phyloP scores from a whole-genome alignment of 2,113 vertebrate species.

The Rhinolophus ferrumequinum region DNA sequence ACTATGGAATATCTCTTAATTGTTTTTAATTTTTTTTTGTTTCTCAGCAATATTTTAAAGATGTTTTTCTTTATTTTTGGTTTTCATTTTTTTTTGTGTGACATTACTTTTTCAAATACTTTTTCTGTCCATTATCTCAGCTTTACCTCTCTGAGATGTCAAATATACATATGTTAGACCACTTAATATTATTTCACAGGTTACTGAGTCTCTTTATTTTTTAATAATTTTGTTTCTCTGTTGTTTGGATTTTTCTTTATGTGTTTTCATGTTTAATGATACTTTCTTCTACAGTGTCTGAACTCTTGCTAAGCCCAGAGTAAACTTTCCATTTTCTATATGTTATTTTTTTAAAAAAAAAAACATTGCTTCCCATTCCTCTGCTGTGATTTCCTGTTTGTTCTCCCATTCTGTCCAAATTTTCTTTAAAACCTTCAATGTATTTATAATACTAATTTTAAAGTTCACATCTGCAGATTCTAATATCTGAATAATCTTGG shows the following conservation, averaged over 20 bases:
- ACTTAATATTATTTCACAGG: not conserved
- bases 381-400: not conserved
- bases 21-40: not conserved
- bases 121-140: not conserved
- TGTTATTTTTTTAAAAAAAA: not conserved
- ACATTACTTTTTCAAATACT: not conserved
- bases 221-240: not conserved
- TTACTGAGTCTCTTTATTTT: not conserved
- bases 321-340: not conserved
- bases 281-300: not conserved
- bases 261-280: not conserved
- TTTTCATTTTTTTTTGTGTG: not conserved
- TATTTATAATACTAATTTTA: not conserved
- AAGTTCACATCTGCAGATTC: not conserved
- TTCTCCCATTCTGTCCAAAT: not conserved
- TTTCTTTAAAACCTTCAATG: not conserved
- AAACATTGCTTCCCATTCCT: not conserved
- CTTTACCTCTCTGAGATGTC: not conserved
- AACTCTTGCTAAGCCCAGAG: not conserved
- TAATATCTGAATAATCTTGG: constrained; percentile 6
- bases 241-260: not conserved
- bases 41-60: not conserved
- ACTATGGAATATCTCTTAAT: not conserved
- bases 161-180: not conserved
- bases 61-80: not conserved